These are phyloP conservation scores for Micrasema longulum DNA, from an alignment of 1,140 invertebrate genomes.

Conservation along the genomic window DNA sequence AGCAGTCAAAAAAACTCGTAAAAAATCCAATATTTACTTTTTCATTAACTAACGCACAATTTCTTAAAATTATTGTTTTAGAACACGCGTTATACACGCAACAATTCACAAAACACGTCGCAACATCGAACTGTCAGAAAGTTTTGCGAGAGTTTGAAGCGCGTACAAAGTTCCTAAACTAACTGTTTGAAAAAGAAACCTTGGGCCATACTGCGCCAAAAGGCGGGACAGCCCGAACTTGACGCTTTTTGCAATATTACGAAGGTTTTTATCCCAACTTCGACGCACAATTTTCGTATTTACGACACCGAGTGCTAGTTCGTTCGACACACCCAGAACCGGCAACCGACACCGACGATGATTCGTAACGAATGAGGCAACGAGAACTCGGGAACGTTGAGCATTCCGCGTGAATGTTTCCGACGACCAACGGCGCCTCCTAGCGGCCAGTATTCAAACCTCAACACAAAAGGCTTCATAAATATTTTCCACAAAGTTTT, in stretches of 20 bases:
- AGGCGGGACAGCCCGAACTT: constrained; percentile 7
- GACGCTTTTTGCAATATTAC: too few relatives aligned
- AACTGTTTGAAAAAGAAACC: not conserved
- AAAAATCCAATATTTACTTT: constrained; percentile 8
- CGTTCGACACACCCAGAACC: constrained; percentile 11
- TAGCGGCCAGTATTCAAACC: constrained; percentile 16
- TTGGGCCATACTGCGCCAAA: constrained; percentile 32
- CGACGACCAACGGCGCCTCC: not conserved
- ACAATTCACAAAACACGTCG: constrained; percentile 3
- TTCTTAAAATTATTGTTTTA: not conserved
- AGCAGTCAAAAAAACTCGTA: constrained; percentile 22
- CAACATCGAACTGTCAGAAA: constrained; percentile 30
- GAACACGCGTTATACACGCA: not conserved
- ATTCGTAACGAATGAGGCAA: constrained; percentile 39
- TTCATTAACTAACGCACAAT: constrained; percentile 7
- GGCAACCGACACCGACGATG: constrained; percentile 34
- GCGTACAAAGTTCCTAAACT: constrained; percentile 25
- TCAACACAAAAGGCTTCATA: constrained; percentile 1
- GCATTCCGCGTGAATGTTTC: not conserved
- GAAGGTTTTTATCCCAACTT: too few relatives aligned
- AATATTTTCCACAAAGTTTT: too few relatives aligned
- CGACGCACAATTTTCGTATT: too few relatives aligned
- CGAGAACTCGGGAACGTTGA: not conserved
- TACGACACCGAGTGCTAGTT: too few relatives aligned
- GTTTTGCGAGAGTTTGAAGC: too few relatives aligned